Evolutionary conservation across 2,888 invertebrate genomes (phyloP), one percentile per base, ranked within the genome.

Genomic region (Malachius bipustulatus): DNA sequence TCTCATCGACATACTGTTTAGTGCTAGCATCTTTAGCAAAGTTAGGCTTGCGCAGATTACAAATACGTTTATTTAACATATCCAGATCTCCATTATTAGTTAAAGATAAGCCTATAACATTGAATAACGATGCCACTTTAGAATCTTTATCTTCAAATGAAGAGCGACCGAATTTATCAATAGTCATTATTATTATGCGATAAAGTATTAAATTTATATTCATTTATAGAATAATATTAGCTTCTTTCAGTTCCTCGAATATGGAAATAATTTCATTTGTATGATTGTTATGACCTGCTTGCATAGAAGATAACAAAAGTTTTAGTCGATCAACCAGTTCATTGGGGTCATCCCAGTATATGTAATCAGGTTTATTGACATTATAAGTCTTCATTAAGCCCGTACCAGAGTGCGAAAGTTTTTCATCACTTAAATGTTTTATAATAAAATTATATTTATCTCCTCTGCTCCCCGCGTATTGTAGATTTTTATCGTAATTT

Each of bases 231-330:
- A 41, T 34, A 30, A 44, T 38, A 24, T 40, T 36, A 3, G 39
- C 36, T 32, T 44, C 41, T 11, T 34, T 34, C 34, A 44, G 37
- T 44, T 47, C 48, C 39, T 53, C 49, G 16, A 56, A 45, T 10
- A 56, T 56, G 12, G 55, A 50, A 13, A 54, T 42, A 11, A 56
- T 57, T 48, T 59, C 54, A 28, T 54, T 51, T 11, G 38, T 34
- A 33, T 49, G 49, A 32, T 32, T 38, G 10, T 32, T 45, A 31
- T 51, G 40, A 14, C 51, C 54, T 11, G 49, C 49, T 19, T 32
- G 14, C 41, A 44, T 36, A 14, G 53, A 51, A n/a, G 52, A 44
- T n/a, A 47, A 19, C 4, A 52, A 32, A 15, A 56, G 35, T 35
- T 41, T 35, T 19, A 56, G 36, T 39, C 57, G 35, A 14, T 51